Percentiles rank a stretch among this genome's conserved stretches.
phyloP scores from a whole-genome alignment of 2,113 vertebrate species.

The Sceloporus undulatus region DNA sequence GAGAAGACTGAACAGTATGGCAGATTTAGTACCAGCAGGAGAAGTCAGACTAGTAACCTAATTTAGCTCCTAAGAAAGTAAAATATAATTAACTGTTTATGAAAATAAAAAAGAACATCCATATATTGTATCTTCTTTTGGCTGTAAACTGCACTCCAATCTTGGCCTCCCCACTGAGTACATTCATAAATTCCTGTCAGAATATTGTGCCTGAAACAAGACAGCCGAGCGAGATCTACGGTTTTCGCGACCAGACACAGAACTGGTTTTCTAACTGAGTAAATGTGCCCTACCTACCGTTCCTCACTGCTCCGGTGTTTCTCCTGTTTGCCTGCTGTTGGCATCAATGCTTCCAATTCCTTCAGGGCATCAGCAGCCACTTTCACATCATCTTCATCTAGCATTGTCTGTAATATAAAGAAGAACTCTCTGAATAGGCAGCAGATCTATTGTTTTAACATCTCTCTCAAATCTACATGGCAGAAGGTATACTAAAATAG shows the following conservation, averaged over 20 bases:
- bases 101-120: neutral
- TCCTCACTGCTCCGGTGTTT: slow-evolving; percentile 80
- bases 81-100: neutral
- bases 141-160: neutral
- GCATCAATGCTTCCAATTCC: slow-evolving; percentile 96
- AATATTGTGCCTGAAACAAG: neutral
- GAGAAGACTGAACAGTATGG: neutral
- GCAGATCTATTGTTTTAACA: neutral
- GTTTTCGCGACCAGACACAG: neutral
- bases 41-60: neutral
- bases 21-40: neutral
- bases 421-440: neutral
- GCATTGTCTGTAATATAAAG: slow-evolving; percentile 77
- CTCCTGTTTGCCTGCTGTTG: slow-evolving; percentile 79
- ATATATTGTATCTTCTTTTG: neutral
- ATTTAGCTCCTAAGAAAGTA: neutral
- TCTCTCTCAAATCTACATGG: neutral
- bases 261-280: neutral
- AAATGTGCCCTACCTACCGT: slow-evolving; percentile 75
- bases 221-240: neutral
- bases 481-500: neutral
- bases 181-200: neutral
- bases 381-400: slow-evolving; percentile 97
- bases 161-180: neutral
- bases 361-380: slow-evolving; percentile 94